Conservation (phyloP, 2,797 vertebrate genomes). For the Odontamblyopus lacepedii region DNA sequence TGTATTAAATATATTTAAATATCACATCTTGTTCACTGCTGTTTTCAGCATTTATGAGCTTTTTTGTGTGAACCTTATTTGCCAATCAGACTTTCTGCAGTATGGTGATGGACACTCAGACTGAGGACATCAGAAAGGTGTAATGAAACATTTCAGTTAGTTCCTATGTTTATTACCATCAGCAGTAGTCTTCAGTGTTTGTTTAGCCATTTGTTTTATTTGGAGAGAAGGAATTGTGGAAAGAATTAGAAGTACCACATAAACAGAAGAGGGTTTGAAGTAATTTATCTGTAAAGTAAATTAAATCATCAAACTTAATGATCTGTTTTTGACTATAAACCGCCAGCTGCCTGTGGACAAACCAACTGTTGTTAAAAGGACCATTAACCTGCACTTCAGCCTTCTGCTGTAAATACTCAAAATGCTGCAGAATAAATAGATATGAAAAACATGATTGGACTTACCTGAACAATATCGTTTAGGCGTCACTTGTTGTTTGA, state of each 20-base stretch:
- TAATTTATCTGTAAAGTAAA: constrained; percentile 57
- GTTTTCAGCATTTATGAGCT: no score
- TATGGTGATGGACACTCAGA: background rate
- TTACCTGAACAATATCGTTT: constrained; percentile 10
- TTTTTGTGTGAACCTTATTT: background rate
- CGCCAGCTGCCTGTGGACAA: constrained; percentile 35
- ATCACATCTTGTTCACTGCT: no score
- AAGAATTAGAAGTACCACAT: constrained; percentile 12
- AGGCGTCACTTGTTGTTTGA: constrained; percentile 24
- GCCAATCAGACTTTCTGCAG: background rate
- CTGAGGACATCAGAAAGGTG: background rate
- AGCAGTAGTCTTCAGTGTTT: background rate
- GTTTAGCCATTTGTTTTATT: background rate
- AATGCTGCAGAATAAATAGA: constrained; percentile 9
- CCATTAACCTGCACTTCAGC: constrained; percentile 31
- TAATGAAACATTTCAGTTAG: no score
- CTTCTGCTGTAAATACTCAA: constrained; percentile 14
- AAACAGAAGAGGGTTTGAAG: constrained; percentile 26
- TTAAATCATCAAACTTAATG: constrained; percentile 64
- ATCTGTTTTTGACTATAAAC: constrained; percentile 52
- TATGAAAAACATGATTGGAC: background rate
- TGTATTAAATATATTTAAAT: no score
- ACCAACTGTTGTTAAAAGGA: constrained; percentile 42
- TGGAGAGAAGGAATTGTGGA: constrained; percentile 7
- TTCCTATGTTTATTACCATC: no score